A percentile compares a stretch with the other conserved stretches of the same genome.
Conservation (phyloP, 2,113 vertebrate genomes). For the Malurus alboscapulatus region DNA sequence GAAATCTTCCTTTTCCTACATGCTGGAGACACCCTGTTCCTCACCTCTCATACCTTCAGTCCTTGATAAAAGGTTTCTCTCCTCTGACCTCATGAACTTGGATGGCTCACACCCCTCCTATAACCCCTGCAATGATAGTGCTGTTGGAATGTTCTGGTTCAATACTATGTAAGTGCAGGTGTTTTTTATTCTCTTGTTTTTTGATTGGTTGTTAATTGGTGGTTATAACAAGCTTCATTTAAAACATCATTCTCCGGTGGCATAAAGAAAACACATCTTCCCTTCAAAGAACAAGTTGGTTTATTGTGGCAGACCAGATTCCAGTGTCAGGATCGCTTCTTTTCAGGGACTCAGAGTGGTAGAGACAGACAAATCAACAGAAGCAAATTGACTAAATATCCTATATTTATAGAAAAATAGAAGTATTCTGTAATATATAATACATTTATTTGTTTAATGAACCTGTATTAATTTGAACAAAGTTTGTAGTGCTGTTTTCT, state of each 20-base stretch:
- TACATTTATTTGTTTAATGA: background rate
- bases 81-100: background rate
- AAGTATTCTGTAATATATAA: background rate
- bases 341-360: background rate
- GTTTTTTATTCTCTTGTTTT: background rate
- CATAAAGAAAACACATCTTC: background rate
- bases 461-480: background rate
- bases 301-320: background rate
- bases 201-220: background rate
- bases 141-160: background rate
- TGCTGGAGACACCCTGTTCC: background rate
- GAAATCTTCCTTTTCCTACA: background rate
- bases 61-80: background rate
- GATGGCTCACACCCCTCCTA: background rate
- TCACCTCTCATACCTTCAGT: background rate
- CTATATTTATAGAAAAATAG: background rate
- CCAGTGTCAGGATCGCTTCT: background rate
- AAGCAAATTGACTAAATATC: background rate
- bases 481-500: background rate
- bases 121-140: background rate
- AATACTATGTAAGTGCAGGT: fast-evolving
- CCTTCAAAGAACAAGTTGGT: background rate
- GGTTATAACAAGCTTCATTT: background rate
- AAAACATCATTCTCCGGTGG: background rate
- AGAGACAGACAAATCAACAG: background rate